These are phyloP conservation scores for Erinaceus europaeus DNA, from an alignment of 2,113 vertebrate species.

Conservation along the genomic window DNA sequence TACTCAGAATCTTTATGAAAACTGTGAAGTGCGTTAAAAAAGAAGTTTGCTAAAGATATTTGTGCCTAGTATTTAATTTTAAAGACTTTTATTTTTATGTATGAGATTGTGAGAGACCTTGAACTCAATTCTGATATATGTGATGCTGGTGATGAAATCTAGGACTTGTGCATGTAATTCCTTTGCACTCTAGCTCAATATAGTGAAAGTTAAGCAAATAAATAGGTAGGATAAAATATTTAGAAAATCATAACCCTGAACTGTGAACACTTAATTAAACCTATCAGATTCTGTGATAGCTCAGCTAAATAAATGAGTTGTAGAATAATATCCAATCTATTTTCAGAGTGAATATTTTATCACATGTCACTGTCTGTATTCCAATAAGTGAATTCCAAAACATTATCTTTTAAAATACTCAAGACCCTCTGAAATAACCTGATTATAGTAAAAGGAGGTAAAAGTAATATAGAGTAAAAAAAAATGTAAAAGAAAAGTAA, in stretches of 20 bases:
- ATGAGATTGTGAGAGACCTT: no score
- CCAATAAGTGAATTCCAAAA: background rate
- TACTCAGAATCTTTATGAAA: no score
- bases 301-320: background rate
- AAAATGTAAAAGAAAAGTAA: background rate
- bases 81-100: no score
- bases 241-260: background rate
- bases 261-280: background rate
- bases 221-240: no score
- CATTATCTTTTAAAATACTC: background rate
- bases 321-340: rapidly evolving
- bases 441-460: background rate
- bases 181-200: no score
- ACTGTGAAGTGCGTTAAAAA: no score
- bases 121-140: no score
- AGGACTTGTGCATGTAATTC: no score
- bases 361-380: background rate
- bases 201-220: no score
- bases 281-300: background rate
- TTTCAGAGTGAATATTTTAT: background rate
- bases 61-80: no score
- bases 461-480: background rate
- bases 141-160: no score
- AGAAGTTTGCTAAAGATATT: no score
- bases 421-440: background rate